These are phyloP conservation scores for Scylla paramamosain DNA, from an alignment of 1,140 invertebrate species.

Conservation along the genomic window DNA sequence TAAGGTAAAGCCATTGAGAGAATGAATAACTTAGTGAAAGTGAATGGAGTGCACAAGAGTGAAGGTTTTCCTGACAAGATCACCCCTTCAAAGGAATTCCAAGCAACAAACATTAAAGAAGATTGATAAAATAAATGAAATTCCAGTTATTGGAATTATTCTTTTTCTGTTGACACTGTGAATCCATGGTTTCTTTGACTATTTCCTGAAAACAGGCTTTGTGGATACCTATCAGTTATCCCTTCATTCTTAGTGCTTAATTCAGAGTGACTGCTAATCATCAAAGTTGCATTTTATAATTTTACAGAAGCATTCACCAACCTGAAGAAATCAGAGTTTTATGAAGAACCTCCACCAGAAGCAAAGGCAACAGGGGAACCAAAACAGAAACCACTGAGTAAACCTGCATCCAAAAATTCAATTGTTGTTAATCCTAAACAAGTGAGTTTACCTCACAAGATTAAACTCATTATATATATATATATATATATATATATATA, in stretches of 20 bases:
- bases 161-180: background rate
- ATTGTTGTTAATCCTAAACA: slow-evolving; percentile 62
- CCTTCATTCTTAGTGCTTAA: background rate
- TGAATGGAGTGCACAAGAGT: too few relatives aligned
- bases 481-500: background rate
- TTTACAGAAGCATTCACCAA: slow-evolving; percentile 55
- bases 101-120: too few relatives aligned
- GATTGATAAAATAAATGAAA: too few relatives aligned
- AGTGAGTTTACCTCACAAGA: background rate
- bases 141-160: too few relatives aligned
- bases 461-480: background rate
- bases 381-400: background rate
- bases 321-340: slow-evolving; percentile 63
- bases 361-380: slow-evolving; percentile 16
- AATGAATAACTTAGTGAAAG: too few relatives aligned
- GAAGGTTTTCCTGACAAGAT: too few relatives aligned
- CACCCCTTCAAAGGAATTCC: too few relatives aligned
- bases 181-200: background rate
- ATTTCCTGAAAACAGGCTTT: background rate
- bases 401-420: slow-evolving; percentile 51
- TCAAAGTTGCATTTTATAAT: background rate
- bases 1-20: too few relatives aligned
- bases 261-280: background rate
- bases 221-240: background rate
- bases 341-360: slow-evolving; percentile 61